Conservation (phyloP, 2,888 invertebrate species). For the Clunio marinus region DNA sequence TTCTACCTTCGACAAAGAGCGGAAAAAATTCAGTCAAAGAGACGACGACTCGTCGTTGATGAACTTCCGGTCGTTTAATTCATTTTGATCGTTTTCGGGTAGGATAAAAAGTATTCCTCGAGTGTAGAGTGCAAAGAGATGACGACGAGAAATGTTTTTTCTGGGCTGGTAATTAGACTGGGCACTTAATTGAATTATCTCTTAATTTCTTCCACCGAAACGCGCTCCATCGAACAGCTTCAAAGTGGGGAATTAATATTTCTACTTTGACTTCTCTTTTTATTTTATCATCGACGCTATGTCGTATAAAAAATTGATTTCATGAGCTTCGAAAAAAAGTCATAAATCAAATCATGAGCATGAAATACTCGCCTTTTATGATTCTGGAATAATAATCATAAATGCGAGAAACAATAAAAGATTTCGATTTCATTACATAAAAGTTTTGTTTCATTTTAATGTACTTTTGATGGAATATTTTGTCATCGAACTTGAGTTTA, state of each 20-base stretch:
- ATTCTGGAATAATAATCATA: slow-evolving; percentile 29
- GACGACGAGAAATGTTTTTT: slow-evolving; percentile 13
- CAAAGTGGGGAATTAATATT: slow-evolving; percentile 11
- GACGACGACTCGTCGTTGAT: slow-evolving; percentile 29
- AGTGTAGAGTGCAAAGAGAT: neutral
- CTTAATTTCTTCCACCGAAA: slow-evolving; percentile 29
- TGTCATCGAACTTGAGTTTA: no score
- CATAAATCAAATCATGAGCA: slow-evolving; percentile 37
- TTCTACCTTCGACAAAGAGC: slow-evolving; percentile 4
- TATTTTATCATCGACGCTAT: neutral
- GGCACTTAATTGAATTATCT: slow-evolving; percentile 39
- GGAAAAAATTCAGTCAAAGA: slow-evolving; percentile 30
- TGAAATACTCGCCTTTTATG: slow-evolving; percentile 36
- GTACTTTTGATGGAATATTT: no score
- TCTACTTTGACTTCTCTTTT: neutral
- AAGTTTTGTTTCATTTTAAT: no score
- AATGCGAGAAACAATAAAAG: slow-evolving; percentile 11
- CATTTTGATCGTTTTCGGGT: slow-evolving; percentile 34
- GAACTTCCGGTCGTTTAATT: slow-evolving; percentile 40
- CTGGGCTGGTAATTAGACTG: slow-evolving; percentile 34
- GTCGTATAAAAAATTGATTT: neutral
- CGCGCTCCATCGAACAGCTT: neutral
- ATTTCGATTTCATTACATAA: no score
- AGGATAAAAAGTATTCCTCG: neutral
- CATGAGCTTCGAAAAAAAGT: no score